These are phyloP conservation scores for Cylloceria caligata DNA, from an alignment of 2,888 invertebrate species.

Conservation along the genomic window DNA sequence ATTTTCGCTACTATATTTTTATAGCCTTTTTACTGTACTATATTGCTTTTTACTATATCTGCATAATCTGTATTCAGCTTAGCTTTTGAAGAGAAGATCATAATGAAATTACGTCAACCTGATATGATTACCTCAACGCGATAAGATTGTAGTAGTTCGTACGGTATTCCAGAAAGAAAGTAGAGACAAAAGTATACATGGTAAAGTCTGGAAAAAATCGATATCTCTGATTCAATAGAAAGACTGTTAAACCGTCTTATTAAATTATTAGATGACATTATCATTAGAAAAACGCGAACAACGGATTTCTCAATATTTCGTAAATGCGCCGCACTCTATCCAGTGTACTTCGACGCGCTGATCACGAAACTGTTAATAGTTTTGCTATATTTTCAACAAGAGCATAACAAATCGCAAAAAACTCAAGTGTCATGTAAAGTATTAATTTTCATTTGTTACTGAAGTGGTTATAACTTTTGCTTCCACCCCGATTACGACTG, in stretches of 20 bases:
- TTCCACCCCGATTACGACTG: no score
- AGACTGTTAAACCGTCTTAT: slow-evolving; percentile 1
- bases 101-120: not conserved
- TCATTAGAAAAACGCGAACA: no score
- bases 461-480: no score
- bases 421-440: no score
- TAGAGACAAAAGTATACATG: not conserved
- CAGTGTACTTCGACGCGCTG: no score
- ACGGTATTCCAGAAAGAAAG: not conserved
- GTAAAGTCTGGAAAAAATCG: not conserved
- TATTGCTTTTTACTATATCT: no score
- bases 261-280: not conserved
- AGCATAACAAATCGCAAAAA: no score
- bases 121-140: not conserved
- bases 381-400: no score
- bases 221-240: not conserved
- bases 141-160: not conserved
- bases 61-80: not conserved
- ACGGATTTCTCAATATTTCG: no score
- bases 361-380: no score
- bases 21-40: not conserved
- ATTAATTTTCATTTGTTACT: no score
- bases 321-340: no score
- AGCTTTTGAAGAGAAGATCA: not conserved
- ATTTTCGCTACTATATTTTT: not conserved